A percentile compares a stretch with the other conserved stretches of the same genome.
phyloP scores from a whole-genome alignment of 2,113 vertebrate genomes.

The Edolisoma coerulescens region DNA sequence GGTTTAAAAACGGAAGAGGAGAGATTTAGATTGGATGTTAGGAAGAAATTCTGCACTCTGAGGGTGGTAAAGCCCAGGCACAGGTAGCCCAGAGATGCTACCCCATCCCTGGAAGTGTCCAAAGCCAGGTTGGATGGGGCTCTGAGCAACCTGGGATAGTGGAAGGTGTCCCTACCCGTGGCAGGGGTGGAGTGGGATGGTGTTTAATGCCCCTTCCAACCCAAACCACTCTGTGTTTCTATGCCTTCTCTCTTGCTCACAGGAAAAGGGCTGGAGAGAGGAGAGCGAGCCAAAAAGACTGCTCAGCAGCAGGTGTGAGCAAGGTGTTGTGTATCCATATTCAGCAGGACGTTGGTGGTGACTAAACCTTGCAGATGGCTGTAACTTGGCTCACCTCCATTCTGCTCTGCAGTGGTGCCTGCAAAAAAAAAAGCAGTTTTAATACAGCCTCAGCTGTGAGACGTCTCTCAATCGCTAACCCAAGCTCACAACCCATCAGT shows the following conservation, averaged over 20 bases:
- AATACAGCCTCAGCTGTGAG: fast-evolving
- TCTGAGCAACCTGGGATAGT: fast-evolving
- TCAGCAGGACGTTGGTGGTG: neutral
- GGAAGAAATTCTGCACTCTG: neutral
- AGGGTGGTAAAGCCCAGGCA: neutral
- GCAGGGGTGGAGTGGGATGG: neutral
- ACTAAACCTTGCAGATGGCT: neutral
- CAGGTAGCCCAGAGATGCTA: fast-evolving
- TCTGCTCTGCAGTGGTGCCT: neutral
- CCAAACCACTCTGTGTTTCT: neutral
- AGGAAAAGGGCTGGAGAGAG: neutral
- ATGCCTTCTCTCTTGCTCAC: neutral
- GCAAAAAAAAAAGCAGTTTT: neutral
- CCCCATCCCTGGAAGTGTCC: neutral
- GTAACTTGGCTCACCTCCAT: fast-evolving
- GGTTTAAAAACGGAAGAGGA: neutral
- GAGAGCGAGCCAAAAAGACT: neutral
- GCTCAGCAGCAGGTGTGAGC: neutral
- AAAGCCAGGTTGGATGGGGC: fast-evolving
- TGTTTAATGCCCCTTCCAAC: neutral
- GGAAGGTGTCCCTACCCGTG: neutral
- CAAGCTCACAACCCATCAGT: neutral
- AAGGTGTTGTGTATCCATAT: fast-evolving
- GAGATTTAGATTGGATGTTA: neutral
- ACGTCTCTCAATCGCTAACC: fast-evolving